Evolutionary conservation across 2,888 invertebrate genomes (phyloP), one percentile per base, ranked within the genome.

Genomic region (Epiblema foenella): DNA sequence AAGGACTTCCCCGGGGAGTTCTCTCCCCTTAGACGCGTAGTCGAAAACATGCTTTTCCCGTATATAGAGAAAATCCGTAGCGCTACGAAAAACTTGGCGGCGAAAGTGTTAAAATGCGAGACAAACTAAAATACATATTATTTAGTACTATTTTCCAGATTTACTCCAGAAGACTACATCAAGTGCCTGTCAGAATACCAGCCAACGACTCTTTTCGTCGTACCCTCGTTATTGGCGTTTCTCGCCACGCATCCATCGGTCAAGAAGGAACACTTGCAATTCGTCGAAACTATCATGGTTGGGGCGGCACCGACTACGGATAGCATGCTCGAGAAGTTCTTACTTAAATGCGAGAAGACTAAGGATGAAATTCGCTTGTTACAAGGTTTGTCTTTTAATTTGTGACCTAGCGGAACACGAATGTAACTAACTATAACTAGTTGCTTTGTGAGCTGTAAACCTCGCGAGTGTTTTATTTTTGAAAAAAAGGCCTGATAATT

Each of bases 141-240:
- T 24, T 24, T 24, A 11, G 12, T 9, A 49, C 7, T 18, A 11
- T 59, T 49, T 76, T 77, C 9, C 78, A 94, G 94, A 81, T 97
- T 97, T 81, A 95, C 96, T 0, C 96, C 97, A 2, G 95, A 96
- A 77, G 95, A 95, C 76, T 97, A 96, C 85, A 89, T 97, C 3
- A 95, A 95, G 78, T 95, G 95, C 67, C 83, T 96, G 37, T 85
- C 89, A 15, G 93, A 95, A 76, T 95, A 95, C 82, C 88, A 94
- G 80, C 96, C 96, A 0, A 94, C 94, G 0, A 91, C 94, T 1
- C 80, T 96, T 24, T 96, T 96, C 80, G 94, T 96, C 2, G 97
- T 97, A 1, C 97, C 98, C 0, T 97, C 97, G 0, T 89, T 98
- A 9, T 87, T 97, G 18, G 91, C 96, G 2, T 97, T 97, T 86